Percentiles rank a stretch among this genome's conserved stretches.
Evolutionary conservation across 2,797 vertebrate species (phyloP).

Genomic region (Pseudopleuronectes americanus): DNA sequence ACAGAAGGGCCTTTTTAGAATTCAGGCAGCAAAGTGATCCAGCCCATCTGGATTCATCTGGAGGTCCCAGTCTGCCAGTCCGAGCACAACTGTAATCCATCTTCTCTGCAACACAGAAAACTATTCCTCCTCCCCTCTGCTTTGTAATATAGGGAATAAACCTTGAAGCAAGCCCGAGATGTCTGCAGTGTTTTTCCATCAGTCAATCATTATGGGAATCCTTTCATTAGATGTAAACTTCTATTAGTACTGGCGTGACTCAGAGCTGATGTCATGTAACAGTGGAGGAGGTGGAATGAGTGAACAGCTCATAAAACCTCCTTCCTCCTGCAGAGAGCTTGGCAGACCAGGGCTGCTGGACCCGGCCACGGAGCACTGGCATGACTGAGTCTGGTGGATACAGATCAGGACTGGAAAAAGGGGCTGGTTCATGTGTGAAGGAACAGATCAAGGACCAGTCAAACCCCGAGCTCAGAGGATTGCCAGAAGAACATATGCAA

Average conservation of each 20-base stretch:
- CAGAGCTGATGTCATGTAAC: constrained; percentile 70
- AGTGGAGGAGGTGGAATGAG: constrained; percentile 57
- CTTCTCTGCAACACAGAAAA: constrained; percentile 22
- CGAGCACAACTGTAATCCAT: constrained; percentile 26
- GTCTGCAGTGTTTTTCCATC: constrained; percentile 52
- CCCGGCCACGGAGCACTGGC: constrained; percentile 36
- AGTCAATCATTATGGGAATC: constrained; percentile 59
- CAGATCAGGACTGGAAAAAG: constrained; percentile 46
- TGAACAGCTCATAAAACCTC: constrained; percentile 71
- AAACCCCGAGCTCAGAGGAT: constrained; percentile 10
- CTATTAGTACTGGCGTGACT: constrained; percentile 64
- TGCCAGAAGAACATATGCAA: constrained; percentile 39
- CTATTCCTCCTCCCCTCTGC: constrained; percentile 14
- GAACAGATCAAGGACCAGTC: constrained; percentile 46
- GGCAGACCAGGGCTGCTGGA: constrained; percentile 54
- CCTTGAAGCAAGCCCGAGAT: constrained; percentile 30
- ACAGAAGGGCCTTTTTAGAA: constrained; percentile 13
- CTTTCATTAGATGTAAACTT: constrained; percentile 69
- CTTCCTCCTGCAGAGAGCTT: constrained; percentile 52
- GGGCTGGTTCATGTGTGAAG: constrained; percentile 30
- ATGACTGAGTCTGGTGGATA: constrained; percentile 26
- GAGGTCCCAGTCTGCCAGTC: constrained; percentile 24
- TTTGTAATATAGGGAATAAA: constrained; percentile 29
- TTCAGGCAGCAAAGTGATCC: constrained; percentile 19
- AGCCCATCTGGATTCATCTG: constrained; percentile 47